These are phyloP conservation scores for Lampris incognitus DNA, from an alignment of 2,113 vertebrate genomes.

Conservation along the genomic window DNA sequence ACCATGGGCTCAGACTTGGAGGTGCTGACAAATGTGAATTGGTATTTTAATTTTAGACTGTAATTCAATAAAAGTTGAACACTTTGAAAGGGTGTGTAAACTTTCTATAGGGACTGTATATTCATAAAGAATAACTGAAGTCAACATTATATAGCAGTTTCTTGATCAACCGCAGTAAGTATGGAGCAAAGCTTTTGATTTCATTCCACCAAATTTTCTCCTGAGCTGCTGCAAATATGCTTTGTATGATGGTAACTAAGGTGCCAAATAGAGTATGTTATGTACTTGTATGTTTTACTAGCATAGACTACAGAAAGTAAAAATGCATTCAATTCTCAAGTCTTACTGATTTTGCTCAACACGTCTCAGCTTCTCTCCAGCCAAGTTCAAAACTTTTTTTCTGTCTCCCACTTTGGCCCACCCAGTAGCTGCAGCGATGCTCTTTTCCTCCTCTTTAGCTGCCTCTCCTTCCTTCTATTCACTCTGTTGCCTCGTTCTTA, in stretches of 20 bases:
- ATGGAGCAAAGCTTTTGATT: background rate
- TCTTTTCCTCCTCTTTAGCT: conserved; percentile 80
- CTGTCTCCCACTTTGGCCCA: conserved; percentile 83
- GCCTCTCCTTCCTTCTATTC: conserved; percentile 39
- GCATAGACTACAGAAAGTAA: conserved; percentile 90
- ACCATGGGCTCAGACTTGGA: too few relatives aligned
- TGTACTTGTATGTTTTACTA: conserved; percentile 75
- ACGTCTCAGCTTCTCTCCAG: conserved; percentile 87
- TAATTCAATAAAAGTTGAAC: too few relatives aligned
- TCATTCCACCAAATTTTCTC: background rate
- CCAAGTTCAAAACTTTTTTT: conserved; percentile 81
- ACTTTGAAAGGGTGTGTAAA: too few relatives aligned
- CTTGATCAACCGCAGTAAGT: too few relatives aligned
- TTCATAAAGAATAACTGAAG: too few relatives aligned
- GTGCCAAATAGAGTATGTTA: conserved; percentile 7
- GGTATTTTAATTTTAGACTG: too few relatives aligned
- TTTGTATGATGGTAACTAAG: background rate
- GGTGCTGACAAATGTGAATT: too few relatives aligned
- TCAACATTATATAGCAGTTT: too few relatives aligned
- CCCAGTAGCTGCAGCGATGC: conserved; percentile 88
- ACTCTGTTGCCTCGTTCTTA: conserved; percentile 81
- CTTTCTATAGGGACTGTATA: too few relatives aligned
- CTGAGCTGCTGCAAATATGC: conserved; percentile 22
- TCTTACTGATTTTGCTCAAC: conserved; percentile 81
- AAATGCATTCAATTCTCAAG: conserved; percentile 98